Conservation (phyloP, 2,113 vertebrate genomes). For the Gobius niger region DNA sequence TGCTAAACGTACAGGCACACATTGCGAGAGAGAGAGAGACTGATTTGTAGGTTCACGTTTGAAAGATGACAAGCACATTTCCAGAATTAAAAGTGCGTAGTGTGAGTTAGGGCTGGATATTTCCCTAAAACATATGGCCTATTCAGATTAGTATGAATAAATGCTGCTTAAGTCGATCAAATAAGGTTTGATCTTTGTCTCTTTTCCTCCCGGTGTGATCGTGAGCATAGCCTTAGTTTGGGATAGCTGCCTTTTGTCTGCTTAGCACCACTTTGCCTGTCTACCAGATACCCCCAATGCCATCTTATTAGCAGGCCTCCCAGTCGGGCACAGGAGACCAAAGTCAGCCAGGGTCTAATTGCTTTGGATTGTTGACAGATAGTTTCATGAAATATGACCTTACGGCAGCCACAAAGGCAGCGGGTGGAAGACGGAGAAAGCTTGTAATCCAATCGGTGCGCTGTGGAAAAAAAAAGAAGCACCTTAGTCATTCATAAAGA, state of each 20-base stretch:
- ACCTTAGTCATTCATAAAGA: slow-evolving; percentile 41
- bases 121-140: not conserved
- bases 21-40: too few relatives aligned
- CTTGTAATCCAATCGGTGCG: slow-evolving; percentile 40
- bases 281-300: slow-evolving; percentile 21
- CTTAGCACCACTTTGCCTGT: not conserved
- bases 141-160: too few relatives aligned
- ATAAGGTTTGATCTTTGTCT: not conserved
- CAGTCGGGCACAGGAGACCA: slow-evolving; percentile 18
- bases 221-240: slow-evolving; percentile 7
- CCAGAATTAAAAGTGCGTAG: too few relatives aligned
- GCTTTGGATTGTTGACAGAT: slow-evolving; percentile 52
- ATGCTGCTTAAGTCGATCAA: not conserved
- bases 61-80: not conserved
- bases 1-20: not conserved
- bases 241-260: slow-evolving; percentile 34
- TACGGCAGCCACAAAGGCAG: slow-evolving; percentile 26
- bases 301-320: slow-evolving; percentile 23
- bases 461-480: slow-evolving; percentile 23
- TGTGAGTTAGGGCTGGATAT: too few relatives aligned
- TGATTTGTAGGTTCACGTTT: not conserved
- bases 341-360: slow-evolving; percentile 53
- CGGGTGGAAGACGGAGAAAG: slow-evolving; percentile 22
- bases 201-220: not conserved
- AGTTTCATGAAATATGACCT: slow-evolving; percentile 42